Evolutionary conservation across 2,113 vertebrate species (phyloP), one percentile per base, ranked within the genome.

Genomic region (Tachysurus fulvidraco): DNA sequence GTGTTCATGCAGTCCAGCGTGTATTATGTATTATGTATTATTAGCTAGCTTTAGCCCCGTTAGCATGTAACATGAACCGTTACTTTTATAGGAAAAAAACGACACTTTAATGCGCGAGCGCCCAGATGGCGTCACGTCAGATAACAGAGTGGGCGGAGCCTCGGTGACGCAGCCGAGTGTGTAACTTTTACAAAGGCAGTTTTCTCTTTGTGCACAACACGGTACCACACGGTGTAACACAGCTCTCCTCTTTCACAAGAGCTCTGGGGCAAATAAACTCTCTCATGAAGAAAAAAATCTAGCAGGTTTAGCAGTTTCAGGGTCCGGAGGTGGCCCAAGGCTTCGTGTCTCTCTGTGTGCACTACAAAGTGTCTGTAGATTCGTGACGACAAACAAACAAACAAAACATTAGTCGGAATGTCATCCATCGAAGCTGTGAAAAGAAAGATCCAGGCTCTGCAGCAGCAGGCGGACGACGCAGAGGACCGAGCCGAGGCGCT

Each of bases 381-480:
- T 80, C 55, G 44, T 60, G 44, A 2, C 9, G 11, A 79, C 19
- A 14, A 1, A 83, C 5, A 36, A 83, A 83, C 5, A 50, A 67
- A 16, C n/a, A 76, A 67, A 19, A 21, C 6, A 21, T 71, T 55
- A 41, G 60, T 52, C 50, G 87, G 92, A 86, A 86, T 76, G 83
- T 93, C 90, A 7, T 96, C 96, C 13, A 92, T 97, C 54, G 96
- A 96, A 5, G 91, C 96, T 1, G 96, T 97, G 83, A 95, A 95
- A 57, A 95, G 93, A 85, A 97, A 97, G 89, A 97, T 97, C 76
- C 95, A 96, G 91, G 93, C 71, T 0, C 93, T 97, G 89, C 97
- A 97, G 91, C 96, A 96, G 83, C 94, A 92, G 84, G 95, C 94
- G 16, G 94, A 95, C 62, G 95, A 96, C 62, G 96, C 95, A 8